phyloP scores from a whole-genome alignment of 2,888 invertebrate genomes.

The Caradrina kadenii region DNA sequence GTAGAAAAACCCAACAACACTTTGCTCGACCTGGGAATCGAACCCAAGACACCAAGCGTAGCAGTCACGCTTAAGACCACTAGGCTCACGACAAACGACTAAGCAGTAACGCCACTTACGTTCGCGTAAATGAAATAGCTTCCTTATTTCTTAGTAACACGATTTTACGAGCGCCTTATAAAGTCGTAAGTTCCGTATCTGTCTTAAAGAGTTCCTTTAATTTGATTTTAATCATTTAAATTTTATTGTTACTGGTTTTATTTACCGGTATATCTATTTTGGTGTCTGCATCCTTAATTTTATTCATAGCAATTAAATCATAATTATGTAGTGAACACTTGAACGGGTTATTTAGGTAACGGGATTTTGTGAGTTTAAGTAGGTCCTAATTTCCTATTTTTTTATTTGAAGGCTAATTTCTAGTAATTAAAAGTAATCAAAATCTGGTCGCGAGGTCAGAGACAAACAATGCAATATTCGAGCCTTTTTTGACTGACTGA shows the following conservation, averaged over 20 bases:
- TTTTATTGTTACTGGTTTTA: constrained; percentile 37
- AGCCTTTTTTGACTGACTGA: too few species aligned
- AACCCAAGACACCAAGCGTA: too few species aligned
- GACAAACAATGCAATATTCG: too few species aligned
- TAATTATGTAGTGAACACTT: constrained; percentile 3
- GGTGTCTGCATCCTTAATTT: constrained; percentile 27
- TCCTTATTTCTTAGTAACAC: constrained; percentile 26
- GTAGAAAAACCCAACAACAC: too few species aligned
- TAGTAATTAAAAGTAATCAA: too few species aligned
- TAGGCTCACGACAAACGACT: too few species aligned
- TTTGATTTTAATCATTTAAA: constrained; percentile 46
- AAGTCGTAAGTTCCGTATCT: constrained; percentile 41
- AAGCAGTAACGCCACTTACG: neutral
- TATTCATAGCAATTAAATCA: constrained; percentile 24
- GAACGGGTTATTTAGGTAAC: constrained; percentile 6
- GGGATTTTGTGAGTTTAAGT: constrained; percentile 12
- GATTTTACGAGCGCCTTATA: constrained; percentile 48
- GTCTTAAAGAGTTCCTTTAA: constrained; percentile 40
- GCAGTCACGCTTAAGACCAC: too few species aligned
- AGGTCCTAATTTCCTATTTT: neutral
- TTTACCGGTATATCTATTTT: constrained; percentile 17
- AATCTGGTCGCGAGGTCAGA: too few species aligned
- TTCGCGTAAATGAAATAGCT: constrained; percentile 16
- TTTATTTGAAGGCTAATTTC: constrained; percentile 1
- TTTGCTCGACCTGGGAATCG: too few species aligned